These are phyloP conservation scores for Enteromius radiatus DNA, from an alignment of 2,797 vertebrate genomes.

Conservation along the genomic window DNA sequence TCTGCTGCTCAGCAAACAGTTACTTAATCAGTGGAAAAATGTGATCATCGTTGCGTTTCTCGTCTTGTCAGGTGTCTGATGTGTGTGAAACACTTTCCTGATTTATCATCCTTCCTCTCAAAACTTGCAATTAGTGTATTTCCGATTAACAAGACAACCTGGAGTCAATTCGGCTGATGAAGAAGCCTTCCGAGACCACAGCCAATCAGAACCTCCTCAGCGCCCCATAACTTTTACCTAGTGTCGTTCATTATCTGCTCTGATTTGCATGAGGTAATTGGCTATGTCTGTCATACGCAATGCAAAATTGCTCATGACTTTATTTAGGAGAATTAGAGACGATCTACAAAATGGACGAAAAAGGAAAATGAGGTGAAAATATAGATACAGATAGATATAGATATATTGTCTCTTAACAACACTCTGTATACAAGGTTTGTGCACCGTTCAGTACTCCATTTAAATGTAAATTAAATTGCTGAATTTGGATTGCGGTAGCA, in stretches of 20 bases:
- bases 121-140: slow-evolving; percentile 52
- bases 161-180: slow-evolving; percentile 58
- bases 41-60: not conserved
- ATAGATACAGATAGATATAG: too few species aligned
- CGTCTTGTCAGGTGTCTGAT: not conserved
- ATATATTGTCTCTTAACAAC: not conserved
- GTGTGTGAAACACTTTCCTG: slow-evolving; percentile 16
- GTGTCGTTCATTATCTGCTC: slow-evolving; percentile 62
- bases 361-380: not conserved
- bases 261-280: slow-evolving; percentile 50
- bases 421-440: not conserved
- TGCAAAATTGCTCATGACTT: slow-evolving; percentile 50
- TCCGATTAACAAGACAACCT: slow-evolving; percentile 46
- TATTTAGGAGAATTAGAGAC: slow-evolving; percentile 55
- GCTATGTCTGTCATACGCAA: slow-evolving; percentile 48
- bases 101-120: slow-evolving; percentile 37
- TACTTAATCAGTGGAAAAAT: slow-evolving; percentile 7
- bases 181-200: slow-evolving; percentile 53
- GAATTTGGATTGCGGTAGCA: not conserved
- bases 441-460: not conserved
- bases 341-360: slow-evolving; percentile 44
- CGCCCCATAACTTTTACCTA: slow-evolving; percentile 47
- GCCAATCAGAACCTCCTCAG: slow-evolving; percentile 62
- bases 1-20: not conserved
- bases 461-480: not conserved